Evolutionary conservation across 2,113 vertebrate species (phyloP), one percentile per base, ranked within the genome.

Genomic region (Sinocyclocheilus grahami): DNA sequence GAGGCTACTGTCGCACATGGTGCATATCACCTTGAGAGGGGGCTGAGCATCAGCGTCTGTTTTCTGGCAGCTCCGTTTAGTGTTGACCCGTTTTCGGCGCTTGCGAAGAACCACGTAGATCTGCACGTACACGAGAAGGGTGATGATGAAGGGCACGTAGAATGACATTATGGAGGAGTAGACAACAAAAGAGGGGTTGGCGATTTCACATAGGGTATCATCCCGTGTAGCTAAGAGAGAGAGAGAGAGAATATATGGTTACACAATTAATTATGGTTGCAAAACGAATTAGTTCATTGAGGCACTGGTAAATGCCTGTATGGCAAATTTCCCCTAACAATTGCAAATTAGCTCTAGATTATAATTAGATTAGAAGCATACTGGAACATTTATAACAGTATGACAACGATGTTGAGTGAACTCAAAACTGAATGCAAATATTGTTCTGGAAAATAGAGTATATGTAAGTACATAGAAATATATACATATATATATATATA

Each of bases 101-200:
- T 95, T 95, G 78, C 95, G 93, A 86, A 95, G 90, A 53, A 95
- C 94, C 88, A 95, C 93, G 53, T 95, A 95, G 90, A 95, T 95
- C 93, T 95, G 94, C 88, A 95, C 95, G 80, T 95, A 95, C 86
- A 95, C 95, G 80, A 95, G 92, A 82, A 95, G 92, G 2, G 95
- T 95, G 89, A 95, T 93, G 91, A 95, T 95, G 91, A 95, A 95
- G 89, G 95, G 95, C 22, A 95, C 93, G 46, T 95, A 95, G 93
- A 95, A 95, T 91, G 95, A 95, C 90, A 95, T 95, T 6, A 95
- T 95, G 86, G 95, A 95, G 11, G 95, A 95, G 90, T 95, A 95
- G 0, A 95, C 94, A 90, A 95, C 95, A 39, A 95, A 95, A 83
- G 94, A 92, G 0, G 95, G 95, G 82, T 95, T 95, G 90, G 94